Evolutionary conservation across 2,888 invertebrate species (phyloP).

Genomic region (Octonoba sinensis): DNA sequence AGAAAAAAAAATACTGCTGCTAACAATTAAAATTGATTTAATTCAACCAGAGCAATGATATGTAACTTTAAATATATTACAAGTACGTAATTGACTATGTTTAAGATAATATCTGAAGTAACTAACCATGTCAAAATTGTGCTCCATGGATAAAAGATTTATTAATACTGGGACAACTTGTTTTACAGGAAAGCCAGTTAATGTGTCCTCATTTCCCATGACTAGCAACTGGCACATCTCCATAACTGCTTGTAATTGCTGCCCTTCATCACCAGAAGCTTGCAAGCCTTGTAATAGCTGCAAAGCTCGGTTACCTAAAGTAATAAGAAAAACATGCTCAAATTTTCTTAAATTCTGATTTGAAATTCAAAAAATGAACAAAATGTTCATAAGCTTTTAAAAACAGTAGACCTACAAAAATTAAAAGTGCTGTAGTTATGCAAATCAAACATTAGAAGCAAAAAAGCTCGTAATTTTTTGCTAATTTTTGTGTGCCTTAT

Average conservation of each 20-base stretch:
- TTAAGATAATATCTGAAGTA: background rate
- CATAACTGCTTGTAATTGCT: conserved; percentile 95
- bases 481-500: too few species aligned
- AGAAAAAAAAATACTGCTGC: background rate
- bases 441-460: too few species aligned
- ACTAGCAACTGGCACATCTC: conserved; percentile 99
- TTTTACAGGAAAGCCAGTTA: conserved; percentile 98
- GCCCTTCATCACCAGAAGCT: conserved; percentile 93
- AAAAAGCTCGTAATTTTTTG: too few species aligned
- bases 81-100: too few species aligned
- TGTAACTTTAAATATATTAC: too few species aligned
- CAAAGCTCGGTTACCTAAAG: conserved; percentile 83
- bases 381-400: conserved; percentile 17
- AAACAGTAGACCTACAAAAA: conserved; percentile 20
- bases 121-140: conserved; percentile 95
- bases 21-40: too few species aligned
- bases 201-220: conserved; percentile 98
- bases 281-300: conserved; percentile 92
- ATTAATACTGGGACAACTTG: conserved; percentile 97
- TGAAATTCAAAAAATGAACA: background rate
- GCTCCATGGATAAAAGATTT: conserved; percentile 92
- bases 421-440: too few species aligned
- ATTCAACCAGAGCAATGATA: too few species aligned
- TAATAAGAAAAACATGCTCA: too few species aligned
- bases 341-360: too few species aligned